Base-by-base conservation (phyloP, 2,888 invertebrate species). In the Boloria selene region DNA sequence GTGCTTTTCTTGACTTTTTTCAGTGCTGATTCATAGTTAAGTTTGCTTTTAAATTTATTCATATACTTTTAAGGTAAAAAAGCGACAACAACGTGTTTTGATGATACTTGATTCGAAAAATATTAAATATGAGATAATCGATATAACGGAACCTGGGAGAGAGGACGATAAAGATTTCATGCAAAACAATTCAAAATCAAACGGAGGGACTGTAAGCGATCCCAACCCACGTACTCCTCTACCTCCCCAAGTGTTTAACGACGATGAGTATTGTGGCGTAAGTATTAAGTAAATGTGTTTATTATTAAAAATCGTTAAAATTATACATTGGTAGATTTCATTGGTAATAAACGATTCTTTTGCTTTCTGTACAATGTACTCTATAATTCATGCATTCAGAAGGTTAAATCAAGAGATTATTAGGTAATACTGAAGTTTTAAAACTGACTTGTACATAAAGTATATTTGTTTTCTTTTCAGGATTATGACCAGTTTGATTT, bases 231-330 rank as follows among this genome's bases (percentile, higher is more conserved):
- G 96, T 82, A 95, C 96, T 76, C 95, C 97, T 60, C 89, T 98
- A 79, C 98, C 98, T 53, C 99, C 99, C 66, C 99, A 99, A 88
- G 93, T 99, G 75, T 99, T 98, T 87, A 97, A 97, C 82, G 98
- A 97, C 70, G 96, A 96, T 13, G 95, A 96, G 73, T 98, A 98
- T 84, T 97, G 98, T 82, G 99, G 99, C 84, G 98, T 98, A 92
- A 93, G 94, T 91, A 53, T 66, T 73, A 2, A 3, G 17, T 31
- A 22, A 22, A 22, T 14, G 13, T 7, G 38, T 59, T 47, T 14
- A 16, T 4, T 14, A 4, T 16, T 5, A 47, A n/a, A 14, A 14
- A 4, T 47, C 4, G 31, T 31, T 1, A 10, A 31, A 31, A 31
- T 31, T 31, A 10, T 10, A 10, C 10, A 31, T 31, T 31, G 10